Base-by-base conservation (phyloP, 2,113 vertebrate species). In the Brachypodius melanocephalos region DNA sequence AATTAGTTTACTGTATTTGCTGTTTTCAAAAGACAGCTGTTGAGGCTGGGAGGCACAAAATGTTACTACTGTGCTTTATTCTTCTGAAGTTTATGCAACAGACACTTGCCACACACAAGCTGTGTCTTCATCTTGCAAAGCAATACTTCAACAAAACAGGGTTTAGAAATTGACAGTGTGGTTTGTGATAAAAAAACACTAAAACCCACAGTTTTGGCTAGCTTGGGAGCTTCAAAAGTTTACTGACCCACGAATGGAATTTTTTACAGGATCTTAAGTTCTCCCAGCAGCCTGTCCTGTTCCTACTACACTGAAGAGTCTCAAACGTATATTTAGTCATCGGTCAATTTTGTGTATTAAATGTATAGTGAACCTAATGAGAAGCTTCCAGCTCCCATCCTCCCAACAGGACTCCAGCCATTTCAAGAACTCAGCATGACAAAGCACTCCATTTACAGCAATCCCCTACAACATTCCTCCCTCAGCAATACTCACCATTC, bases 401-500 rank as follows among this genome's bases (percentile, higher is more conserved):
- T 95, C 89, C 91, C 80, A 49, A 71, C 31, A 94, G 80, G 95
- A 81, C 93, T 38, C 86, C 91, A 90, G 82, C 93, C 80, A 97
- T 89, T 95, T 92, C 96, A 84, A 92, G 88, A 95, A 78, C 62
- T 71, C 73, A 54, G 85, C 73, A 87, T 59, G 69, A 97, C 94
- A 97, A 95, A 96, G 71, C 76, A 89, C 80, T 97, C 95, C 88
- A 96, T 92, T 91, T 88, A 96, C 66, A 96, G 94, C 63, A 32
- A 83, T 77, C 51, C 90, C 88, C 89, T 92, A 4, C 87, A 94
- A 82, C 80, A 78, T 62, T 93, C 91, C 93, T 96, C 76, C 92
- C 72, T 73, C 72, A 63, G 89, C 22, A 88, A 89, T 96, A 98
- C 99, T 99, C 95, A 99, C 99, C 99, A 99, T 99, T 99, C 99